Conservation (phyloP, 92 coral and sea anemone species). For the Bergia puertoricense region DNA sequence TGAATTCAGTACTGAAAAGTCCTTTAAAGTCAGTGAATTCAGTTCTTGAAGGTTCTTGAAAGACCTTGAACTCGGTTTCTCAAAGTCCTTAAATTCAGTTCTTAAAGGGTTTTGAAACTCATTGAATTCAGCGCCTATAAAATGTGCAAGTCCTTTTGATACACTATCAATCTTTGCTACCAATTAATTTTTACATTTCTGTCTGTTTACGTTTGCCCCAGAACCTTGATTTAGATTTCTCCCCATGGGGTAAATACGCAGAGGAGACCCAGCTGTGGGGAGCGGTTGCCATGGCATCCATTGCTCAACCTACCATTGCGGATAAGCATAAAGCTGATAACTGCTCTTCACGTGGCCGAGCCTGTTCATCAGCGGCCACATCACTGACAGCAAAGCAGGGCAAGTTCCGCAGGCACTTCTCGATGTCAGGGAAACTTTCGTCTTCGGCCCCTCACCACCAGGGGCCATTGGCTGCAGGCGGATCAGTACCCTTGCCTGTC, state of each 20-base stretch:
- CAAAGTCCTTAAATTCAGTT: too few species aligned
- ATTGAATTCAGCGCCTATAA: too few species aligned
- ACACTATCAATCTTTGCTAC: too few species aligned
- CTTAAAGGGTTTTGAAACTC: too few species aligned
- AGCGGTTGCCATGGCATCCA: conserved; percentile 71
- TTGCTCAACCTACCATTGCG: conserved; percentile 56
- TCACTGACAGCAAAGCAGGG: conserved; percentile 53
- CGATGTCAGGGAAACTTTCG: conserved; percentile 67
- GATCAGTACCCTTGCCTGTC: background rate
- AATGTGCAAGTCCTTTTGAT: too few species aligned
- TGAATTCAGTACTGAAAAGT: too few species aligned
- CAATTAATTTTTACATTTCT: background rate
- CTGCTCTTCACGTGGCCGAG: conserved; percentile 64
- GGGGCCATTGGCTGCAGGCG: conserved; percentile 1
- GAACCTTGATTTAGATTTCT: conserved; percentile 73
- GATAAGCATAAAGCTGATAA: conserved; percentile 49
- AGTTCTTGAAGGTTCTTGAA: too few species aligned
- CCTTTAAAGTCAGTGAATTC: too few species aligned
- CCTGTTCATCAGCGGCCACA: conserved; percentile 71
- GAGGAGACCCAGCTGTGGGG: conserved; percentile 97
- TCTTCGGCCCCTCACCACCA: conserved; percentile 76
- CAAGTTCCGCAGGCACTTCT: conserved; percentile 50
- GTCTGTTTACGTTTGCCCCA: conserved; percentile 29
- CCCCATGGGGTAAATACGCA: conserved; percentile 97
- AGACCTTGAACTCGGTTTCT: too few species aligned